phyloP scores from a whole-genome alignment of 2,888 invertebrate species.

The Altica lythri region DNA sequence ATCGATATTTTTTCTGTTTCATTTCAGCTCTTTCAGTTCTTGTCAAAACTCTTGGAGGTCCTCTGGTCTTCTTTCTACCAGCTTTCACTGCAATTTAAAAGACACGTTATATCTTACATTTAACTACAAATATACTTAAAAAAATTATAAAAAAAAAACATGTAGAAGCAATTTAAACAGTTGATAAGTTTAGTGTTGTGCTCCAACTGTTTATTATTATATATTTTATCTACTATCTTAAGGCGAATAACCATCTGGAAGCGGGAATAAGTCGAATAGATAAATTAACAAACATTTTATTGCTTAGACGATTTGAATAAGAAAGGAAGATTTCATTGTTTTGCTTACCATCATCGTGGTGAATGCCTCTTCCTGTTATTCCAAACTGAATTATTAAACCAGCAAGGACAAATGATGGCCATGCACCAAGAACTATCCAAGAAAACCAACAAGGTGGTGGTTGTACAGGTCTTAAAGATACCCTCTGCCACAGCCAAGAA shows the following conservation, averaged over 20 bases:
- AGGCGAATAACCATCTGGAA: no score
- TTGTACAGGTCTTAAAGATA: constrained; percentile 62
- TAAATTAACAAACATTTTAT: no score
- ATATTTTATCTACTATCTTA: no score
- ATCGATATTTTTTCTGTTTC: constrained; percentile 82
- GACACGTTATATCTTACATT: no score
- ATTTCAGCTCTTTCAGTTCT: constrained; percentile 79
- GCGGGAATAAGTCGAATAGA: no score
- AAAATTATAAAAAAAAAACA: no score
- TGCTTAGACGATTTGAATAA: no score
- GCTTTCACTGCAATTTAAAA: constrained; percentile 50
- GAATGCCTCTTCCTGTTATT: constrained; percentile 69
- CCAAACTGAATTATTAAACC: constrained; percentile 72
- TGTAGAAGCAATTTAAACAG: no score
- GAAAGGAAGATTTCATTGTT: no score
- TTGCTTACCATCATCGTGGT: constrained; percentile 65
- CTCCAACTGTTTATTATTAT: no score
- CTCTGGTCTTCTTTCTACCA: constrained; percentile 58
- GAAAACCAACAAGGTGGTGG: constrained; percentile 71
- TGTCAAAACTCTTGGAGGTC: constrained; percentile 61
- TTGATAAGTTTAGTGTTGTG: no score
- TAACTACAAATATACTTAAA: no score
- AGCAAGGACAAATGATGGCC: constrained; percentile 72
- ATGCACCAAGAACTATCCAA: constrained; percentile 74
- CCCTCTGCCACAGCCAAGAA: constrained; percentile 74